Percentiles rank a stretch among this genome's conserved stretches.
These are phyloP conservation scores for Dendropsophus ebraccatus DNA, from an alignment of 2,113 vertebrate genomes.

Conservation along the genomic window DNA sequence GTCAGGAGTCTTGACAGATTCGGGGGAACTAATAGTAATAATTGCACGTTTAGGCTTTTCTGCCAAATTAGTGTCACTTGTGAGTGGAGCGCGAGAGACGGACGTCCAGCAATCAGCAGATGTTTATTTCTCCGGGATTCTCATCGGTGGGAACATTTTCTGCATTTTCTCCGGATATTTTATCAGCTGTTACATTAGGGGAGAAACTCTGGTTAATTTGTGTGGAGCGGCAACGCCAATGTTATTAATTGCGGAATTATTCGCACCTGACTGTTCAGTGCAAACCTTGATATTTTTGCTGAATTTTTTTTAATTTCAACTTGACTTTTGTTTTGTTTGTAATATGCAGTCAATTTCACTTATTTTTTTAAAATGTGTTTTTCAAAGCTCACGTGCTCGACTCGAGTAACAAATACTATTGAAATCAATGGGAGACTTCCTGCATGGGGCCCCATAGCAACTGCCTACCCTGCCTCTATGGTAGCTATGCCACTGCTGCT, in stretches of 20 bases:
- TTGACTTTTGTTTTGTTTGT: no score
- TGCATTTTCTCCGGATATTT: slow-evolving; percentile 20
- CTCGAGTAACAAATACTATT: no score
- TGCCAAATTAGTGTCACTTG: slow-evolving; percentile 42
- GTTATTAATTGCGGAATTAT: neutral
- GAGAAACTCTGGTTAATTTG: neutral
- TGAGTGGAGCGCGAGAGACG: neutral
- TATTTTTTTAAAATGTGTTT: no score
- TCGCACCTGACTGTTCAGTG: neutral
- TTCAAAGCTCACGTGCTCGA: no score
- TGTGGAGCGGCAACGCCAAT: neutral
- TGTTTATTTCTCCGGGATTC: slow-evolving; percentile 20
- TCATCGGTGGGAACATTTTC: neutral
- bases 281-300: no score
- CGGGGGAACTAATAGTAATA: neutral
- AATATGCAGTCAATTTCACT: no score
- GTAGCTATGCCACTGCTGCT: no score
- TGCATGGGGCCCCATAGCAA: no score
- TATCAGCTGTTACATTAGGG: slow-evolving; percentile 33
- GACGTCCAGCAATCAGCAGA: neutral
- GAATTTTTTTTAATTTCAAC: no score
- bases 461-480: no score
- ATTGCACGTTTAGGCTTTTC: neutral
- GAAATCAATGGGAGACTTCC: no score
- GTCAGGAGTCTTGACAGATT: neutral